A percentile compares a stretch with the other conserved stretches of the same genome.
phyloP scores from a whole-genome alignment of 1,140 invertebrate genomes.

The Conus ventricosus region DNA sequence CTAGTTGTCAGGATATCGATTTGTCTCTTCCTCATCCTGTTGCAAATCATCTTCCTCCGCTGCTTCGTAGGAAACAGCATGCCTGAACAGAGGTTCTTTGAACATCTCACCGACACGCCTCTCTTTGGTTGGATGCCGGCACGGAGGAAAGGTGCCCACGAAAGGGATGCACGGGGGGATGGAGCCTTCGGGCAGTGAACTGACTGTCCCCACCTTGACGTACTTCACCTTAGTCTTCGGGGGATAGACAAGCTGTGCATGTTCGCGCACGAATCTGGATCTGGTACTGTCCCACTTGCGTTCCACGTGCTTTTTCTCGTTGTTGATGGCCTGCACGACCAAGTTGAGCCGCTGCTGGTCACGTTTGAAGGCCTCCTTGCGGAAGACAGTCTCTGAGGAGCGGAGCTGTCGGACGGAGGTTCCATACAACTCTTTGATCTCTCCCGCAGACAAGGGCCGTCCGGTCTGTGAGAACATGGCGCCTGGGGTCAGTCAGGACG shows the following conservation, averaged over 20 bases:
- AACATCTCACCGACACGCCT: neutral
- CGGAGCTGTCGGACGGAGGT: neutral
- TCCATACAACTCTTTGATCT: neutral
- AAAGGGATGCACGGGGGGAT: constrained; percentile 12
- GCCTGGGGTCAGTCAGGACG: neutral
- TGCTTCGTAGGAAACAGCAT: too few species aligned
- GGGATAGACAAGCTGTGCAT: neutral
- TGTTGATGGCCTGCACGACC: neutral
- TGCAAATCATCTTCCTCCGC: neutral
- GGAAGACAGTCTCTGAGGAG: neutral
- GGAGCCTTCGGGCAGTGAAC: neutral
- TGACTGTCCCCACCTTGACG: neutral
- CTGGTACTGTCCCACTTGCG: neutral
- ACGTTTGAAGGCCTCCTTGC: neutral
- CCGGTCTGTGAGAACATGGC: neutral
- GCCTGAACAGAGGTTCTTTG: constrained; percentile 2
- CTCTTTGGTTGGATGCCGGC: neutral
- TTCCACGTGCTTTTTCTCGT: neutral
- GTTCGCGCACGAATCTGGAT: neutral
- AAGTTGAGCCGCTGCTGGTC: neutral
- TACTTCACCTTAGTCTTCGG: neutral
- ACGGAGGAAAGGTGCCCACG: neutral
- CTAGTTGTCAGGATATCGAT: neutral
- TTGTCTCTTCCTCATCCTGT: neutral
- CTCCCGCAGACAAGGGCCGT: neutral